Percentiles rank a stretch among this genome's conserved stretches.
These are phyloP conservation scores for Dipodomys stephensi DNA, from an alignment of 2,113 vertebrate species.

Conservation along the genomic window DNA sequence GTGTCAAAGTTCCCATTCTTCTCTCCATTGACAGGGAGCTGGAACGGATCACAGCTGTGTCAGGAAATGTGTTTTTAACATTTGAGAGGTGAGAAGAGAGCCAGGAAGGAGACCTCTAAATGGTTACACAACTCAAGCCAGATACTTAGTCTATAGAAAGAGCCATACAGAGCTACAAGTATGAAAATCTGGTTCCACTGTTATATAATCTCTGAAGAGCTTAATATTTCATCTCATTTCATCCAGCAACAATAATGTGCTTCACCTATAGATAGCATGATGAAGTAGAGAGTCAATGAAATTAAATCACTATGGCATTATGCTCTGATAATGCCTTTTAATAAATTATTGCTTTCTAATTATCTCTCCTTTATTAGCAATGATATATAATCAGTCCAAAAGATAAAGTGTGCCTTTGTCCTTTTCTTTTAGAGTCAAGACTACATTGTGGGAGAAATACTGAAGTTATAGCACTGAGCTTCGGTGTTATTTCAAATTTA, in stretches of 20 bases:
- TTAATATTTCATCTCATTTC: constrained; percentile 68
- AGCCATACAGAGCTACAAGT: constrained; percentile 51
- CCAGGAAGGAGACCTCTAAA: constrained; percentile 72
- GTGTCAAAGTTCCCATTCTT: constrained; percentile 63
- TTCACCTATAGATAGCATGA: constrained; percentile 39
- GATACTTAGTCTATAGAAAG: constrained; percentile 62
- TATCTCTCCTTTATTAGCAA: background rate
- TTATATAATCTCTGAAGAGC: constrained; percentile 66
- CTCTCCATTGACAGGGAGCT: constrained; percentile 61
- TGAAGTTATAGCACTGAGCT: background rate
- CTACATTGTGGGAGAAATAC: background rate
- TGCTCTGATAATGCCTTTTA: background rate
- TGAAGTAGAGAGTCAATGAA: constrained; percentile 17
- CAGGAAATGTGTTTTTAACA: constrained; percentile 79
- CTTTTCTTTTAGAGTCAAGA: constrained; percentile 2
- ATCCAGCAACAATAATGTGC: background rate
- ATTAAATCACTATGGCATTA: constrained; percentile 34
- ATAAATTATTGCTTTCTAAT: constrained; percentile 3
- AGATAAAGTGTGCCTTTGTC: background rate
- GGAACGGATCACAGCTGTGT: constrained; percentile 31
- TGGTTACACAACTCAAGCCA: constrained; percentile 64
- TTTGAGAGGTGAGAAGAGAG: constrained; percentile 75
- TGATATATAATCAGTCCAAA: background rate
- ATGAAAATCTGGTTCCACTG: constrained; percentile 52
- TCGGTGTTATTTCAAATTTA: background rate